Evolutionary conservation across 2,797 vertebrate species (phyloP).

Genomic region (Nyctibius grandis): DNA sequence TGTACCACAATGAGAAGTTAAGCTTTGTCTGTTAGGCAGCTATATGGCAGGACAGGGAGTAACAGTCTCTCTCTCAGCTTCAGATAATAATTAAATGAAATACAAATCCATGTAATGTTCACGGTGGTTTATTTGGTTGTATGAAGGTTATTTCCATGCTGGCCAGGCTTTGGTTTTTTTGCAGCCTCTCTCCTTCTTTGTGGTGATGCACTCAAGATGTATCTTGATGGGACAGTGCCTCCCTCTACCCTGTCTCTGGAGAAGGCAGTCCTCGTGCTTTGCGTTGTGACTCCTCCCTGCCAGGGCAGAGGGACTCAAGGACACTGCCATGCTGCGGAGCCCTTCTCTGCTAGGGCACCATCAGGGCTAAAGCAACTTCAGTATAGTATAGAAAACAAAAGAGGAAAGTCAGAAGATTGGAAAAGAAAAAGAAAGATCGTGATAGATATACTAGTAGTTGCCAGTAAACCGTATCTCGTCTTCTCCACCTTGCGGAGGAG

Average conservation of each 20-base stretch:
- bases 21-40: background rate
- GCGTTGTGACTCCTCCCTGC: background rate
- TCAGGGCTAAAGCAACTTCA: background rate
- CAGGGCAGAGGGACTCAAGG: background rate
- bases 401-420: background rate
- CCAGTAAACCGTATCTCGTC: background rate
- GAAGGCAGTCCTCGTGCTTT: background rate
- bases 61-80: background rate
- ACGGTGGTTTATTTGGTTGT: background rate
- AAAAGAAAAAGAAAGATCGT: background rate
- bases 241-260: background rate
- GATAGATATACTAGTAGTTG: background rate
- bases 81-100: background rate
- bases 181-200: background rate
- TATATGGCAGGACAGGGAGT: background rate
- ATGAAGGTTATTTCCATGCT: background rate
- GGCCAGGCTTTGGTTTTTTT: background rate
- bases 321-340: background rate
- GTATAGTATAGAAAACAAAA: background rate
- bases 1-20: background rate
- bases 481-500: background rate
- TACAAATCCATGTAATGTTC: background rate
- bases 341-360: background rate
- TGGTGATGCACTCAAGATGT: background rate
- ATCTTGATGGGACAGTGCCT: background rate